Conservation (phyloP, 35 echinoderm and acorn worm genomes). For the Antedon bifida region DNA sequence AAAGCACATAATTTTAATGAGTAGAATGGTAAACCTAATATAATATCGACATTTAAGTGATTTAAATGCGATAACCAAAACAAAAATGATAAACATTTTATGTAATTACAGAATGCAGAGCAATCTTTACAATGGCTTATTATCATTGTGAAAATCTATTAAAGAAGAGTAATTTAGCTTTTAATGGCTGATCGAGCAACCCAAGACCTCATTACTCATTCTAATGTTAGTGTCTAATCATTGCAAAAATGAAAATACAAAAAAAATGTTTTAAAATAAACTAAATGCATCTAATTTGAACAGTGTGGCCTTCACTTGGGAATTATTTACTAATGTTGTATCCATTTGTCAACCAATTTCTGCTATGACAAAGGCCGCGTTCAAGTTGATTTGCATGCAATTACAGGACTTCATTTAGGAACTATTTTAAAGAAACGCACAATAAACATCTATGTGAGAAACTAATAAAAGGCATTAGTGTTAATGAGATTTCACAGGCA, state of each 20-base stretch:
- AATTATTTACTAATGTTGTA: neutral
- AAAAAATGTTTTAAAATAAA: neutral
- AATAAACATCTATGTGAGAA: neutral
- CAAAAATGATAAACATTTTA: too few relatives aligned
- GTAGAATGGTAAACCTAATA: too few relatives aligned
- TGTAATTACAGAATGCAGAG: too few relatives aligned
- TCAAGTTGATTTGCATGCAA: neutral
- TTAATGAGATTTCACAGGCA: neutral
- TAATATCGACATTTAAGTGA: too few relatives aligned
- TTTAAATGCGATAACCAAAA: too few relatives aligned
- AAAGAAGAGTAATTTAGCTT: neutral
- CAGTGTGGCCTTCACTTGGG: neutral
- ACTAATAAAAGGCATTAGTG: conserved; percentile 2
- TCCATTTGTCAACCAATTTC: neutral
- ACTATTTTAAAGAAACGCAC: neutral
- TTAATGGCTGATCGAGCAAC: neutral
- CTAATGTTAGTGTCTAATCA: neutral
- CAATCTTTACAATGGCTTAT: too few relatives aligned
- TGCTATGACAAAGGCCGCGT: neutral
- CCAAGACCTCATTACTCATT: neutral
- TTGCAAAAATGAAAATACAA: neutral
- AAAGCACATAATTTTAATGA: too few relatives aligned
- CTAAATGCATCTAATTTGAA: neutral
- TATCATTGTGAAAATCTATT: neutral
- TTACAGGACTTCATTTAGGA: neutral